Conservation (phyloP, 1,140 invertebrate genomes). For the Diplogasteroides magnus region DNA sequence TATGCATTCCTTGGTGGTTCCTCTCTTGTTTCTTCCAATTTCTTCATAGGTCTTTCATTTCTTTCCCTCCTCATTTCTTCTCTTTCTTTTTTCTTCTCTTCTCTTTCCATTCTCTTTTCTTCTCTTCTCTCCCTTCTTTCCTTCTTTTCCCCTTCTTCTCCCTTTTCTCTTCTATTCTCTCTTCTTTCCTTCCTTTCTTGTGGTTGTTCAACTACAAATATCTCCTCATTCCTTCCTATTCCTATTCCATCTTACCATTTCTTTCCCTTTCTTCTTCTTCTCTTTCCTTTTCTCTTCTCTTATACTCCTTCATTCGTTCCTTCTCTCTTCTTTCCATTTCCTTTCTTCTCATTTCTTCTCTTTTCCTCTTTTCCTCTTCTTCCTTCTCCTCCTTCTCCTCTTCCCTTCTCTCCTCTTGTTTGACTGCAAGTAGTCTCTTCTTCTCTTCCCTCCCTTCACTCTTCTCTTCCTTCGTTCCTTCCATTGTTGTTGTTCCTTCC, state of each 20-base stretch:
- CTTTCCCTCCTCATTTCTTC: background rate
- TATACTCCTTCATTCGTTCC: background rate
- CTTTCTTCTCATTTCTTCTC: background rate
- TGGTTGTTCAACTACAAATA: background rate
- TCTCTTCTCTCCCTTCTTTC: constrained; percentile 7
- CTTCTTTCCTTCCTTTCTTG: background rate
- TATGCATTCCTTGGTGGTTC: no score
- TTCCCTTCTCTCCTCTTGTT: constrained; percentile 2
- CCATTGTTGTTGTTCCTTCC: background rate
- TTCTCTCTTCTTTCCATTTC: background rate
- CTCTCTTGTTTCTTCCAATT: background rate
- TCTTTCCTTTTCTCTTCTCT: background rate
- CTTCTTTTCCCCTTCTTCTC: constrained; percentile 3
- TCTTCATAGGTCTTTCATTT: constrained; percentile 8
- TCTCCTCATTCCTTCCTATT: background rate
- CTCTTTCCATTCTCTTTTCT: constrained; percentile 2
- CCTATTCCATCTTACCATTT: background rate
- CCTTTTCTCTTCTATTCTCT: background rate
- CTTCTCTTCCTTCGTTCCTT: background rate
- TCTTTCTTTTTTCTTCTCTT: background rate
- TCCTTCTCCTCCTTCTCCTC: background rate
- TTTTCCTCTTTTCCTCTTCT: background rate
- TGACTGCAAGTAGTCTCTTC: background rate
- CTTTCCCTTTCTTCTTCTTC: background rate
- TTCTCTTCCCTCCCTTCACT: background rate